phyloP scores from a whole-genome alignment of 2,888 invertebrate genomes.

The Mantis religiosa region DNA sequence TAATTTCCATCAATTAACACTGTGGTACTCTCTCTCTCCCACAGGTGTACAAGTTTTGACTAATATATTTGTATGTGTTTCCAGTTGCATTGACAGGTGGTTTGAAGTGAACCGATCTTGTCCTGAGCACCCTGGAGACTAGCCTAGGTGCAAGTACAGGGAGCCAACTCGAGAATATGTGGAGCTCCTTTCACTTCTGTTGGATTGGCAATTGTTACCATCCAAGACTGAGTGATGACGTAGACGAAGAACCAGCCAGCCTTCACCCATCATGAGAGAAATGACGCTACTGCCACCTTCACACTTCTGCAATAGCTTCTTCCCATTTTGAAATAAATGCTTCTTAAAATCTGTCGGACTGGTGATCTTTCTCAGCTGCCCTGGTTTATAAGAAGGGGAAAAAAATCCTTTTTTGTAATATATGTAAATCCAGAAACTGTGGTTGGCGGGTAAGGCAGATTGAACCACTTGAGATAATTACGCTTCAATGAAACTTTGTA shows the following conservation, averaged over 20 bases:
- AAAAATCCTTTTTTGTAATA: not conserved
- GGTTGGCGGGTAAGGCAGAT: not conserved
- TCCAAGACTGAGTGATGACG: not conserved
- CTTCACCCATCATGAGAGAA: not conserved
- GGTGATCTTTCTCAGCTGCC: not conserved
- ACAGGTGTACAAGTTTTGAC: too few species aligned
- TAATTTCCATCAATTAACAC: too few species aligned
- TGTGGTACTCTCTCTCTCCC: too few species aligned
- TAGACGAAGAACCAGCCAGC: not conserved
- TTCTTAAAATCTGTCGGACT: not conserved
- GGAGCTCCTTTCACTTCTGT: not conserved
- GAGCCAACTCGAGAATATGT: not conserved
- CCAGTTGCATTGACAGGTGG: conserved; percentile 98
- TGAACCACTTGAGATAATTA: conserved; percentile 6
- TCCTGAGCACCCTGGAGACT: conserved; percentile 97
- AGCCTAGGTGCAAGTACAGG: conserved; percentile 21
- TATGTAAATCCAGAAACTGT: not conserved
- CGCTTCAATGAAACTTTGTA: not conserved
- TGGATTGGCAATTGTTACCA: not conserved
- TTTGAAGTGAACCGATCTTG: conserved; percentile 98
- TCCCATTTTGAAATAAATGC: not conserved
- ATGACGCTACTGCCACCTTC: not conserved
- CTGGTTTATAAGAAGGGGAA: not conserved
- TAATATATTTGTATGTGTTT: conserved; percentile 40
- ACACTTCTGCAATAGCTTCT: not conserved